phyloP scores from a whole-genome alignment of 2,888 invertebrate species.

The Exocentrus adspersus region DNA sequence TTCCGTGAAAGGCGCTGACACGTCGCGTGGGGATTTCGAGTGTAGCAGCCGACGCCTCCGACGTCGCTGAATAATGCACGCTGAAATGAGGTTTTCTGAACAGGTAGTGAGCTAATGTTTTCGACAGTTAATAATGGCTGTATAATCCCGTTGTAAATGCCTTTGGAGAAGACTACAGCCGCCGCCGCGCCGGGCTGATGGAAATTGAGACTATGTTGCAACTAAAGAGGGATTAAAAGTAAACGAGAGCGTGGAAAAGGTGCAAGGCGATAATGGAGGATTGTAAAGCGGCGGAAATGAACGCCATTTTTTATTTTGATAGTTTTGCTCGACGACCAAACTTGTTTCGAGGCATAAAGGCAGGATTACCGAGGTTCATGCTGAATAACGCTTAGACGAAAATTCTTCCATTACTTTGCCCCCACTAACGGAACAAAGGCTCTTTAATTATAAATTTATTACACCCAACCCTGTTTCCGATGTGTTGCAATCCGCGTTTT shows the following conservation, averaged over 20 bases:
- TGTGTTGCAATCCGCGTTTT: conserved; percentile 8
- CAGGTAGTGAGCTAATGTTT: conserved; percentile 4
- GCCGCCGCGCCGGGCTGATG: too few relatives aligned
- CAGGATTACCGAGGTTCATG: too few relatives aligned
- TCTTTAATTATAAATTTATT: conserved; percentile 4
- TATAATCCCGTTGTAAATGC: neutral
- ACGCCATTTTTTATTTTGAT: too few relatives aligned
- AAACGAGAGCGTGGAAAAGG: too few relatives aligned
- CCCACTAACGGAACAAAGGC: neutral
- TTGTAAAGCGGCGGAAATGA: too few relatives aligned
- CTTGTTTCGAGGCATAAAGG: too few relatives aligned
- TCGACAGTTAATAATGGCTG: conserved; percentile 5
- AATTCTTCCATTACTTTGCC: neutral
- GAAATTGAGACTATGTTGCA: too few relatives aligned
- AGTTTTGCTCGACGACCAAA: too few relatives aligned
- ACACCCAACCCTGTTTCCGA: neutral
- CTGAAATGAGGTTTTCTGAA: neutral
- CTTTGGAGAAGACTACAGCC: neutral
- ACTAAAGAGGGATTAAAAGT: too few relatives aligned
- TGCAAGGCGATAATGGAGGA: too few relatives aligned
- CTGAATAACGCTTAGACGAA: neutral
- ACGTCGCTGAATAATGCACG: neutral
- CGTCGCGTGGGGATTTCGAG: conserved; percentile 11
- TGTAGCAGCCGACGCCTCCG: neutral
- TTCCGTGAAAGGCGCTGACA: conserved; percentile 12